Percentiles rank a stretch among this genome's conserved stretches.
Evolutionary conservation across 2,888 invertebrate genomes (phyloP).

Genomic region (Phorcus lineatus): DNA sequence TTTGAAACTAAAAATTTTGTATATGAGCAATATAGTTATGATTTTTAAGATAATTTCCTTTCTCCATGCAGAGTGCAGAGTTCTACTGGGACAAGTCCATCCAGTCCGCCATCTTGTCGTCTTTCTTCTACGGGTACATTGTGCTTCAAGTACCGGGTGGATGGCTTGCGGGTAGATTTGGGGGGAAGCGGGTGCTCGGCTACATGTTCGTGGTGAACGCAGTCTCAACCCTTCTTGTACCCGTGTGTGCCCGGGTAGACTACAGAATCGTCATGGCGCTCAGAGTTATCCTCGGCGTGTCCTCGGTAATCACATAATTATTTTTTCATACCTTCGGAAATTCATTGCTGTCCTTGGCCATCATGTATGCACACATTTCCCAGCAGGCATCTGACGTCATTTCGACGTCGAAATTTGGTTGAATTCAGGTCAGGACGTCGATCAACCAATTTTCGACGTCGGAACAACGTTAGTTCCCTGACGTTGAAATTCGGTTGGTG

Average conservation of each 20-base stretch:
- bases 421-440: too few species aligned
- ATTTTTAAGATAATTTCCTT: too few species aligned
- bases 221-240: constrained; percentile 61
- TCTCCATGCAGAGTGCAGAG: constrained; percentile 49
- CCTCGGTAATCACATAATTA: constrained; percentile 50
- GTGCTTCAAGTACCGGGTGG: constrained; percentile 60
- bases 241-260: constrained; percentile 60
- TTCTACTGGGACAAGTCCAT: constrained; percentile 57
- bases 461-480: too few species aligned
- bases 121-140: constrained; percentile 67
- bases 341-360: too few species aligned
- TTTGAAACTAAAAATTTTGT: too few species aligned
- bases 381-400: too few species aligned
- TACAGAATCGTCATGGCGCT: constrained; percentile 58
- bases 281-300: constrained; percentile 61
- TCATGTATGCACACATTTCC: too few species aligned
- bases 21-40: too few species aligned
- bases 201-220: constrained; percentile 64
- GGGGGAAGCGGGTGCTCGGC: constrained; percentile 71
- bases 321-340: background rate
- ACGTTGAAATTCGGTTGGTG: too few species aligned
- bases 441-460: too few species aligned
- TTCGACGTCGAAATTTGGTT: too few species aligned
- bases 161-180: constrained; percentile 58
- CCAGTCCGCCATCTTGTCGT: constrained; percentile 54